These are phyloP conservation scores for Trypoxylus dichotomus DNA, from an alignment of 1,140 invertebrate species.

Conservation along the genomic window DNA sequence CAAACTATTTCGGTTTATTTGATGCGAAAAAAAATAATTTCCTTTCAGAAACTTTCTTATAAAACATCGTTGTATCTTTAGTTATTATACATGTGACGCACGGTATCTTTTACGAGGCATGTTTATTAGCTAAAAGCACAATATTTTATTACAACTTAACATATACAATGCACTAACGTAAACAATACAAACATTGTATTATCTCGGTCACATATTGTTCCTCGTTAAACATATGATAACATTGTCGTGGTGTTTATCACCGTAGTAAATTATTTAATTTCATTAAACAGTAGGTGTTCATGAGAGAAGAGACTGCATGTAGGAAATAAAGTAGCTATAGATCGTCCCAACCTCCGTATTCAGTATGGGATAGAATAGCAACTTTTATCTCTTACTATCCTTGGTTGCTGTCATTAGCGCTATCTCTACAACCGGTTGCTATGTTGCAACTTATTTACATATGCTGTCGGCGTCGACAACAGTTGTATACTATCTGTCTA, in stretches of 20 bases:
- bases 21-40: too few species aligned
- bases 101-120: background rate
- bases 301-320: background rate
- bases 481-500: too few species aligned
- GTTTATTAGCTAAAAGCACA: background rate
- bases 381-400: too few species aligned
- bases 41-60: too few species aligned
- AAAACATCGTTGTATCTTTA: background rate
- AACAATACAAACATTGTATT: slow-evolving; percentile 9
- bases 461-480: too few species aligned
- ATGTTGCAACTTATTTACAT: too few species aligned
- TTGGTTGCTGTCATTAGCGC: too few species aligned
- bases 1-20: too few species aligned
- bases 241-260: background rate
- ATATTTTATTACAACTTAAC: background rate
- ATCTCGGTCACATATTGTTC: slow-evolving; percentile 5
- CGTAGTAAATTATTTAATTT: slow-evolving; percentile 11
- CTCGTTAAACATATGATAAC: slow-evolving; percentile 2
- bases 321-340: background rate
- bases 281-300: background rate
- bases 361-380: too few species aligned
- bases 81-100: background rate
- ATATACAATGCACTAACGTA: background rate
- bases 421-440: too few species aligned
- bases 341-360: too few species aligned